These are phyloP conservation scores for Amphilophus citrinellus DNA, from an alignment of 2,113 vertebrate species.

Conservation along the genomic window DNA sequence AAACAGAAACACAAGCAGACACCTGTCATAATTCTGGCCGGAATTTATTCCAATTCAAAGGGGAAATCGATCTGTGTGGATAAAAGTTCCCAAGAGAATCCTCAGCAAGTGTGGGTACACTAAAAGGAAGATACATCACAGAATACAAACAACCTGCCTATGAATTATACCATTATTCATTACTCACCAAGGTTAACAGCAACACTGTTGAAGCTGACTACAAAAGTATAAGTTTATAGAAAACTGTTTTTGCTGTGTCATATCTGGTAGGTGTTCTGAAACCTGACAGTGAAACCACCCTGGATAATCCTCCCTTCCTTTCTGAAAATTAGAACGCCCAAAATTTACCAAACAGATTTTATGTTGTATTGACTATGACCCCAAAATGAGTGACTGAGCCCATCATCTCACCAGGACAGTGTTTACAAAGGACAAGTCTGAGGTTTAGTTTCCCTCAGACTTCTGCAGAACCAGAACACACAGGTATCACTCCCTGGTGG, in stretches of 20 bases:
- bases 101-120: background rate
- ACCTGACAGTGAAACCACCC: background rate
- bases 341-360: background rate
- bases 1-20: background rate
- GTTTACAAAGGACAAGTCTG: background rate
- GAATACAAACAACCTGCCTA: background rate
- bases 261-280: background rate
- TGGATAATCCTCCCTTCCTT: background rate
- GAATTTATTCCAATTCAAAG: slow-evolving; percentile 5
- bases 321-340: background rate
- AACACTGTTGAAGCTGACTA: slow-evolving; percentile 8
- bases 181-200: background rate
- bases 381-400: background rate
- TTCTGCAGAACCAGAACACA: background rate
- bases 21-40: background rate
- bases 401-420: background rate
- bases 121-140: slow-evolving; percentile 9
- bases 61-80: background rate
- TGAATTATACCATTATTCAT: slow-evolving; percentile 5
- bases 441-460: background rate
- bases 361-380: background rate
- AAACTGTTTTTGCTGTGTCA: background rate
- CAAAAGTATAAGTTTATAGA: background rate
- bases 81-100: background rate
- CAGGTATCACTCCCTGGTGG: background rate